These are phyloP conservation scores for Tenthredo livida DNA, from an alignment of 2,888 invertebrate genomes.

Conservation along the genomic window DNA sequence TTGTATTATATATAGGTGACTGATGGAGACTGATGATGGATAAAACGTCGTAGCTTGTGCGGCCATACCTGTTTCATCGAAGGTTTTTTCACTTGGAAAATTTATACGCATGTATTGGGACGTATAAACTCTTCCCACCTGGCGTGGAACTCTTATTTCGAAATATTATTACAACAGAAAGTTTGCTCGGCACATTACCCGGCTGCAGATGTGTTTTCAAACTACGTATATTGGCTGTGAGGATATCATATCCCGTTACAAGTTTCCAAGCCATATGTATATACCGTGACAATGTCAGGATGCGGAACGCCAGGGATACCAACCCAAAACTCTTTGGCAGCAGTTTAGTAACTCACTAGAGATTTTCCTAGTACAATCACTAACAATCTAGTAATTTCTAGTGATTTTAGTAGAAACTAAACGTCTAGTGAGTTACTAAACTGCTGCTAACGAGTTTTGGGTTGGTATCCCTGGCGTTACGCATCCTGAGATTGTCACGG, in stretches of 20 bases:
- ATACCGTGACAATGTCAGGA: no score
- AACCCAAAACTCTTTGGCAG: no score
- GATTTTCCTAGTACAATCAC: no score
- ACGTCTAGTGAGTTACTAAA: no score
- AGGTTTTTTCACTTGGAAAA: background rate
- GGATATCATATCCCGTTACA: background rate
- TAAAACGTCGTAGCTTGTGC: background rate
- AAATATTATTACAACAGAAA: background rate
- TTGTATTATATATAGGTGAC: background rate
- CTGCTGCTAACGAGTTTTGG: no score
- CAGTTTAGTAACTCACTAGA: no score
- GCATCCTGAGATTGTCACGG: no score
- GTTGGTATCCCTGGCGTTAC: no score
- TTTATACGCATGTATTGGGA: background rate
- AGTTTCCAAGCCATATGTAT: background rate
- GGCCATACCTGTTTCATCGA: background rate
- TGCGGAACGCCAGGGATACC: no score
- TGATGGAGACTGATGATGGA: constrained; percentile 16
- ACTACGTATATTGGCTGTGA: background rate
- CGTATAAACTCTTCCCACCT: background rate
- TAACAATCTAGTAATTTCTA: no score
- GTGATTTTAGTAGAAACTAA: no score
- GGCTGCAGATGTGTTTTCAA: background rate
- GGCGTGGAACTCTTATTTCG: background rate
- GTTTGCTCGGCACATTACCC: background rate